phyloP scores from a whole-genome alignment of 2,797 vertebrate species.

The Enteromius argenteus region DNA sequence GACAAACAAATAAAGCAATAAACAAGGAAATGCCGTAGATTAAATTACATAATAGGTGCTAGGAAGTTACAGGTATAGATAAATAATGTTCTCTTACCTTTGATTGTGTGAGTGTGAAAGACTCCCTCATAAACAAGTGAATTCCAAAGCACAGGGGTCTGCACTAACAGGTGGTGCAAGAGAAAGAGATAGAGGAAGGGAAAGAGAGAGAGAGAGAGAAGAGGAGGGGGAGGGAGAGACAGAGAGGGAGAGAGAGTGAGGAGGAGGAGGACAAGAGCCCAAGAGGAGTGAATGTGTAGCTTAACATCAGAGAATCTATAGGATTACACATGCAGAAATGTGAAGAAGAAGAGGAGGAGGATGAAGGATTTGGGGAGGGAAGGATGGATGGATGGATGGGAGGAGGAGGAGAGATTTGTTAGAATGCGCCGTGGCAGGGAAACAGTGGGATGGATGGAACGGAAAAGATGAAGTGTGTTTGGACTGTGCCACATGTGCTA shows the following conservation, averaged over 20 bases:
- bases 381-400: neutral
- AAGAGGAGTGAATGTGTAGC: conserved; percentile 46
- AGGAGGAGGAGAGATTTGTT: conserved; percentile 40
- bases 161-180: conserved; percentile 78
- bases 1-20: conserved; percentile 32
- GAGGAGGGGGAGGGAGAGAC: conserved; percentile 20
- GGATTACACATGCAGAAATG: conserved; percentile 44
- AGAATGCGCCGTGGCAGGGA: conserved; percentile 37
- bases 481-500: conserved; percentile 40
- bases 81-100: conserved; percentile 70
- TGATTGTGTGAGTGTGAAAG: conserved; percentile 66
- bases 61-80: conserved; percentile 45
- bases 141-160: conserved; percentile 66
- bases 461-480: conserved; percentile 20
- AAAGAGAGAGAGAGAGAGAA: conserved; percentile 46
- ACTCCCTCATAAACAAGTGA: conserved; percentile 75
- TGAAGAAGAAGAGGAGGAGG: conserved; percentile 27
- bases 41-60: conserved; percentile 7
- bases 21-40: conserved; percentile 17
- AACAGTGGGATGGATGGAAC: conserved; percentile 23
- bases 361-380: conserved; percentile 8
- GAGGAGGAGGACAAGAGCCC: conserved; percentile 33
- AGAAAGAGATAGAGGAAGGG: conserved; percentile 62
- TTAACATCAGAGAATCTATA: conserved; percentile 53
- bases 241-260: conserved; percentile 33